Base-by-base conservation (phyloP, 2,888 invertebrate genomes). In the Stenoptilia bipunctidactyla region DNA sequence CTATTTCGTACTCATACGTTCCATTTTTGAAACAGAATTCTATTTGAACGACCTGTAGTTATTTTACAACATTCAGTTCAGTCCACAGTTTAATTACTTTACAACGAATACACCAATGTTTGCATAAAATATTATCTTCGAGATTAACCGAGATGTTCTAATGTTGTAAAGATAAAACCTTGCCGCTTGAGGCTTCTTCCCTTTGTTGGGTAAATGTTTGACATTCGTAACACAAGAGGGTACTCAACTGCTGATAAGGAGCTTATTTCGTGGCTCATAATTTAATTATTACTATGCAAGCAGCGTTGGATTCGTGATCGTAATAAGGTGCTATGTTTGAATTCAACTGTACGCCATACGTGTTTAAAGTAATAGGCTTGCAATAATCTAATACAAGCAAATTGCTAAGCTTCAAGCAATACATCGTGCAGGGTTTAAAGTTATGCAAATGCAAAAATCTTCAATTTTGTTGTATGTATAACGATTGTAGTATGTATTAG, bases 121-220 rank as follows among this genome's bases (percentile, higher is more conserved):
- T 61, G 56, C 50, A 41, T 42, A 50, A 48, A 51, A 53, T 55
- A 59, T 56, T 58, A 59, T 59, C 61, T 53, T 38, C 37, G 39
- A 50, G 55, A 66, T 68, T 66, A 67, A 59, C 63, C 55, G 45
- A 46, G 48, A 49, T 44, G 56, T 53, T 43, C 45, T 51, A 54
- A 49, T 51, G 52, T 56, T 55, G 60, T 65, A 62, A 64, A 67
- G 67, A 67, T 67, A 60, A 53, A 50, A 46, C 27, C 40, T 35
- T n/a, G 39, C 42, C 45, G 51, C 48, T 33, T 40, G 27, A 33
- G 9, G 30, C 9, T 12, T n/a, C 12, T 30, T 30, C 30, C 30
- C 30, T 62, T 61, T 52, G 50, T 59, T 58, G 56, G 61, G 58
- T 61, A 61, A 64, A 61, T 65, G 62, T 66, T 65, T 56, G 54